Conservation (phyloP, 2,888 invertebrate genomes). For the Iphiclides podalirius region DNA sequence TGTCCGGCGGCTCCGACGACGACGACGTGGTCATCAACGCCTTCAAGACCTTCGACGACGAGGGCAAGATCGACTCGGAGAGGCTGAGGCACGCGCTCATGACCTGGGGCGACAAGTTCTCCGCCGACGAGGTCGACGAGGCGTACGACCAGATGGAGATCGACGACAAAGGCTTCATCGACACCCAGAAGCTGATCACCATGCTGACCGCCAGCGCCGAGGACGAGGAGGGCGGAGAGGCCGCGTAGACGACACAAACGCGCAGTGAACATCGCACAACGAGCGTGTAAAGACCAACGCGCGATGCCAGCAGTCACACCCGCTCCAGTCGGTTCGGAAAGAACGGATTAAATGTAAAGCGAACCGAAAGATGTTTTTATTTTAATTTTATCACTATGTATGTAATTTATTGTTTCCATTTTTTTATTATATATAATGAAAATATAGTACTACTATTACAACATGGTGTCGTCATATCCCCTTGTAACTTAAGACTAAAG, state of each 20-base stretch:
- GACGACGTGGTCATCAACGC: conserved; percentile 95
- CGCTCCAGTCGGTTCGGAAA: conserved; percentile 54
- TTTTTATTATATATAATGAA: conserved; percentile 77
- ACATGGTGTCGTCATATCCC: conserved; percentile 60
- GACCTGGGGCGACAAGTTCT: conserved; percentile 97
- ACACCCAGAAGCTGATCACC: conserved; percentile 91
- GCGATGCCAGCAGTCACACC: conserved; percentile 34
- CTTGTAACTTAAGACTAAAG: conserved; percentile 11
- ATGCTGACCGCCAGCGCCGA: conserved; percentile 93
- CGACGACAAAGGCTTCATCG: conserved; percentile 94
- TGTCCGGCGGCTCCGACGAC: conserved; percentile 95
- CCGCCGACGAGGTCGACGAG: conserved; percentile 92
- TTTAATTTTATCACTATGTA: conserved; percentile 64
- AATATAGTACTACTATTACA: conserved; percentile 76
- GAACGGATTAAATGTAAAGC: conserved; percentile 54
- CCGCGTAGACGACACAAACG: conserved; percentile 55
- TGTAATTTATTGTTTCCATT: conserved; percentile 78
- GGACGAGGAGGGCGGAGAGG: conserved; percentile 85
- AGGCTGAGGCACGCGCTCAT: conserved; percentile 94
- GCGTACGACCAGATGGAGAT: conserved; percentile 96
- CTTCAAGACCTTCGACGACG: conserved; percentile 94
- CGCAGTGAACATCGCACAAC: conserved; percentile 23
- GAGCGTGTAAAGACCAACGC: conserved; percentile 30
- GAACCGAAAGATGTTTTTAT: conserved; percentile 59
- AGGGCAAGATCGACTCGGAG: conserved; percentile 93